Percentiles rank a stretch among this genome's conserved stretches.
phyloP scores from a whole-genome alignment of 2,888 invertebrate species.

The Acronicta psi region DNA sequence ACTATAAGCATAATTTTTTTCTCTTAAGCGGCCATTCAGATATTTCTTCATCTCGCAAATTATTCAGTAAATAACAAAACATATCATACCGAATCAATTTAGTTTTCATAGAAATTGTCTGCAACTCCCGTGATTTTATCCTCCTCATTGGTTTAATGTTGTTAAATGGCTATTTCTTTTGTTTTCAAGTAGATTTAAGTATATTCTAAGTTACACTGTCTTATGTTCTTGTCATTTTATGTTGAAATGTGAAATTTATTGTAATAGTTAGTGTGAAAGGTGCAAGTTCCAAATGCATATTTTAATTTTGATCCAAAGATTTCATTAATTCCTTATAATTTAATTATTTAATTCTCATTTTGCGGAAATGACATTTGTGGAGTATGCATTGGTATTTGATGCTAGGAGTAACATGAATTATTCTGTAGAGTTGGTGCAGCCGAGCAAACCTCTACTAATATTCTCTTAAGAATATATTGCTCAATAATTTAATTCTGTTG shows the following conservation, averaged over 20 bases:
- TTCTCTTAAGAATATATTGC: constrained; percentile 88
- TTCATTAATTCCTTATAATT: constrained; percentile 81
- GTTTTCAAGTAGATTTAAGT: constrained; percentile 86
- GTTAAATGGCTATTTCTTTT: constrained; percentile 82
- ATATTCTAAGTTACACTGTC: constrained; percentile 78
- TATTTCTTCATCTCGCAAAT: constrained; percentile 81
- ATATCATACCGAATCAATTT: constrained; percentile 86
- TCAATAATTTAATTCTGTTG: constrained; percentile 88
- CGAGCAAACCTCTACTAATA: constrained; percentile 88
- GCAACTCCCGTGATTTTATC: constrained; percentile 76
- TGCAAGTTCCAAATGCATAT: constrained; percentile 86
- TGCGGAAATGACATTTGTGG: constrained; percentile 86
- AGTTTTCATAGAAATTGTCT: constrained; percentile 74
- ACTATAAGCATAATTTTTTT: constrained; percentile 88
- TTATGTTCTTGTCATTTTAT: constrained; percentile 83
- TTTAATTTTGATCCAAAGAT: constrained; percentile 88
- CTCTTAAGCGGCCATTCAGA: constrained; percentile 83
- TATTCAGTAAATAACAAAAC: constrained; percentile 86
- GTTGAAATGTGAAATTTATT: constrained; percentile 81
- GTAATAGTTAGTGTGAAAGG: constrained; percentile 82
- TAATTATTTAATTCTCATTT: constrained; percentile 75
- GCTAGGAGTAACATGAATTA: constrained; percentile 81
- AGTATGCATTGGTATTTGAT: constrained; percentile 87
- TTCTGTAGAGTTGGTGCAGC: constrained; percentile 88
- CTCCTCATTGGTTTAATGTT: constrained; percentile 69